Evolutionary conservation across 2,797 vertebrate species (phyloP).

Genomic region (Enteromius afrohamiltoni): DNA sequence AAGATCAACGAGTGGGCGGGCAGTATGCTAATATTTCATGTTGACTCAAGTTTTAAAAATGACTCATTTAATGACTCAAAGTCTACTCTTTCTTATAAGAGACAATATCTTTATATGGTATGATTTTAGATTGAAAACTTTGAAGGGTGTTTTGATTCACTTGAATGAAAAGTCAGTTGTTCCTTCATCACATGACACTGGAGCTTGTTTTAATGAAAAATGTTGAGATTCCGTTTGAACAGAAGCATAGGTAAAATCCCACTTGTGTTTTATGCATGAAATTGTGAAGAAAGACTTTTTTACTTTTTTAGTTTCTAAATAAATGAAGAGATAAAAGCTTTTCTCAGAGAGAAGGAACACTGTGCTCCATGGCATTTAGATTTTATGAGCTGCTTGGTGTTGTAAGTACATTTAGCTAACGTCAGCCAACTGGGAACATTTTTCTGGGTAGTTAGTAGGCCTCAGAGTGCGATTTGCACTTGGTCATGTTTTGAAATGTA

Average conservation of each 20-base stretch:
- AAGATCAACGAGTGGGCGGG: too few relatives aligned
- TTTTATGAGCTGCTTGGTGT: constrained; percentile 17
- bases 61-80: too few relatives aligned
- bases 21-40: too few relatives aligned
- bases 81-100: too few relatives aligned
- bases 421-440: neutral
- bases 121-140: too few relatives aligned
- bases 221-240: constrained; percentile 5
- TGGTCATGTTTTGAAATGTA: neutral
- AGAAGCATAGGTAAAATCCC: constrained; percentile 11
- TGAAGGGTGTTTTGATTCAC: too few relatives aligned
- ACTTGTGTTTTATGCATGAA: constrained; percentile 26
- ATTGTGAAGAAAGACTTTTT: constrained; percentile 12
- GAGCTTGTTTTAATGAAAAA: constrained; percentile 20
- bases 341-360: neutral
- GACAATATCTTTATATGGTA: too few relatives aligned
- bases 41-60: too few relatives aligned
- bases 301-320: constrained; percentile 1
- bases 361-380: constrained; percentile 14
- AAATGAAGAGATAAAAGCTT: constrained; percentile 18
- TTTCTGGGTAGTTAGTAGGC: neutral
- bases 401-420: neutral
- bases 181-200: neutral
- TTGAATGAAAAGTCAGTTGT: neutral
- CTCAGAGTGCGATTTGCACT: neutral